phyloP scores from a whole-genome alignment of 2,888 invertebrate genomes.

The Ochropleura leucogaster region DNA sequence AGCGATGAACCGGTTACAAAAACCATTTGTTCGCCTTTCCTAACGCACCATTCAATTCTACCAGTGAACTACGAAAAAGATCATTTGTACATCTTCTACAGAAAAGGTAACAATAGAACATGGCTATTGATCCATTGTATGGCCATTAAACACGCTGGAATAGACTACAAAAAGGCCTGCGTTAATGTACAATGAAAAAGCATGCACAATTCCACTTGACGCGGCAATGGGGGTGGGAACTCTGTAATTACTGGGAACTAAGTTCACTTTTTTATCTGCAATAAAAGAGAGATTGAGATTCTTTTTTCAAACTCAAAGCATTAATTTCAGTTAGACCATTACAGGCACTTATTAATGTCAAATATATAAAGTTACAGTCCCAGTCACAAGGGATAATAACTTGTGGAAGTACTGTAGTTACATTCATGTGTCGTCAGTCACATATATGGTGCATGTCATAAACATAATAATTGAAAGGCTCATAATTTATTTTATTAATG shows the following conservation, averaged over 20 bases:
- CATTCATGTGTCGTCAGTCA: too few relatives aligned
- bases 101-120: slow-evolving; percentile 59
- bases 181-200: slow-evolving; percentile 63
- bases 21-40: slow-evolving; percentile 53
- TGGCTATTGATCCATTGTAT: slow-evolving; percentile 60
- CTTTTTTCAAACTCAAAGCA: not conserved
- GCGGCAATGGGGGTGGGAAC: slow-evolving; percentile 54
- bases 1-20: slow-evolving; percentile 40
- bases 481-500: too few relatives aligned
- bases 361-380: too few relatives aligned
- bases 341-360: too few relatives aligned
- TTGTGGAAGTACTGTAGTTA: too few relatives aligned
- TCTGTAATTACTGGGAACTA: slow-evolving; percentile 47
- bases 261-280: slow-evolving; percentile 9
- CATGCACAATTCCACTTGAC: slow-evolving; percentile 67
- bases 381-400: too few relatives aligned
- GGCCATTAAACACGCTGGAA: slow-evolving; percentile 66
- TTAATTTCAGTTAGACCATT: too few relatives aligned
- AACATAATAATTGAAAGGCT: too few relatives aligned
- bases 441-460: too few relatives aligned
- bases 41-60: slow-evolving; percentile 47
- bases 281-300: not conserved
- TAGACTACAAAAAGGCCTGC: slow-evolving; percentile 63
- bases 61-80: slow-evolving; percentile 48
- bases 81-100: slow-evolving; percentile 47